Percentiles rank a stretch among this genome's conserved stretches.
Conservation (phyloP, 1,140 invertebrate genomes). For the Atta colombica region DNA sequence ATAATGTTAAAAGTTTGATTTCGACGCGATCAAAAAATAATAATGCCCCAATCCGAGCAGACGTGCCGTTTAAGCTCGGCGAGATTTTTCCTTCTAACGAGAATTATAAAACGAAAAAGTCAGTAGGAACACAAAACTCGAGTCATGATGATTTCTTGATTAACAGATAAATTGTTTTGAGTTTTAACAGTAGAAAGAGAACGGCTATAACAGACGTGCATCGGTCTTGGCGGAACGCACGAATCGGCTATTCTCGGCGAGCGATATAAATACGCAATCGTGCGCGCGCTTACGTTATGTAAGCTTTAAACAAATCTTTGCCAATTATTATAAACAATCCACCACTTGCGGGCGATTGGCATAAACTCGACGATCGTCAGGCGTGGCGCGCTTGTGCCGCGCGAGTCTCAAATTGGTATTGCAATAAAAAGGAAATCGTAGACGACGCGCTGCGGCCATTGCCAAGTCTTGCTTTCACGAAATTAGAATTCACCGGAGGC, state of each 20-base stretch:
- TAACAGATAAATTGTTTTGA: slow-evolving; percentile 56
- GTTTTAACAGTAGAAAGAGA: slow-evolving; percentile 68
- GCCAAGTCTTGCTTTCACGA: slow-evolving; percentile 68
- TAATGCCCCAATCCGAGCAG: slow-evolving; percentile 60
- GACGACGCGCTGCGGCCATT: slow-evolving; percentile 69
- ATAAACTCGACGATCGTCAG: slow-evolving; percentile 34
- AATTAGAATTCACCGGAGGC: slow-evolving; percentile 68
- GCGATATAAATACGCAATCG: slow-evolving; percentile 78
- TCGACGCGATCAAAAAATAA: slow-evolving; percentile 58
- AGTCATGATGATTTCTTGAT: neutral
- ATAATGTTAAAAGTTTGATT: slow-evolving; percentile 63
- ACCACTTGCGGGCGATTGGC: slow-evolving; percentile 66
- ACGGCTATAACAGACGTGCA: slow-evolving; percentile 71
- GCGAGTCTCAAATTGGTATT: slow-evolving; percentile 72
- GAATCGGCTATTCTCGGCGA: slow-evolving; percentile 79
- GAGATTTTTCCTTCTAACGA: slow-evolving; percentile 2
- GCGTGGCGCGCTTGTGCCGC: neutral
- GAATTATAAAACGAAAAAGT: neutral
- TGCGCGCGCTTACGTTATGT: slow-evolving; percentile 75
- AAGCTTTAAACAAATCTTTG: slow-evolving; percentile 81
- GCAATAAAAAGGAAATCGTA: slow-evolving; percentile 63
- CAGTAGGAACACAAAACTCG: neutral
- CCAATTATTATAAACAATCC: slow-evolving; percentile 84
- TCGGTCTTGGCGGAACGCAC: slow-evolving; percentile 74
- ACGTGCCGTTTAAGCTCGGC: slow-evolving; percentile 56